Evolutionary conservation across 2,888 invertebrate genomes (phyloP).

Genomic region (Philaethria dido): DNA sequence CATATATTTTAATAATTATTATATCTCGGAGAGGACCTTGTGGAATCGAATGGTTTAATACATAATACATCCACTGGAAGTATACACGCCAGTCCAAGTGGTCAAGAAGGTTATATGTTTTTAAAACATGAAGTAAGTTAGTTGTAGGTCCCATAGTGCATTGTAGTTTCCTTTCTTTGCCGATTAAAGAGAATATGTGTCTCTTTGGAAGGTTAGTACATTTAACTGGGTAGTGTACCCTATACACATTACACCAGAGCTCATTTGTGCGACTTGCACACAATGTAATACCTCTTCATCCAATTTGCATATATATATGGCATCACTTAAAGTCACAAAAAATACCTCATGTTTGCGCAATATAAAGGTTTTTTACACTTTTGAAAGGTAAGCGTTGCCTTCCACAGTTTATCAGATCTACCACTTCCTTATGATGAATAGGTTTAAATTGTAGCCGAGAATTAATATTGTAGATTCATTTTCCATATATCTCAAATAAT

Average conservation of each 20-base stretch:
- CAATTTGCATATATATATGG: slow-evolving; percentile 54
- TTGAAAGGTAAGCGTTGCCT: slow-evolving; percentile 49
- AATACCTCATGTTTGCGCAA: slow-evolving; percentile 53
- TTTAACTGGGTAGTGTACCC: slow-evolving; percentile 54
- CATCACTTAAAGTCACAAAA: slow-evolving; percentile 56
- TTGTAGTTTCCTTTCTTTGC: slow-evolving; percentile 46
- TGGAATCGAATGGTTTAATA: slow-evolving; percentile 55
- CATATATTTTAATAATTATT: slow-evolving; percentile 59
- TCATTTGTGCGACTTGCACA: slow-evolving; percentile 45
- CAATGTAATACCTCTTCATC: slow-evolving; percentile 43
- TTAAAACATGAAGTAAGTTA: slow-evolving; percentile 54
- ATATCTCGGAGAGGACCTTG: slow-evolving; percentile 60
- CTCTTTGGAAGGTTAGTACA: slow-evolving; percentile 57
- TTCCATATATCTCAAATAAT: slow-evolving; percentile 60
- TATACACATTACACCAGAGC: slow-evolving; percentile 57
- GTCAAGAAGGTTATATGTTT: slow-evolving; percentile 62
- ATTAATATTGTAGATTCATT: slow-evolving; percentile 55
- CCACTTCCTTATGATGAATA: slow-evolving; percentile 56
- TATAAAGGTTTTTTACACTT: slow-evolving; percentile 58
- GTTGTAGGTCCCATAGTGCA: slow-evolving; percentile 49
- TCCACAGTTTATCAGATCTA: slow-evolving; percentile 42
- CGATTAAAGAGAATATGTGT: slow-evolving; percentile 54
- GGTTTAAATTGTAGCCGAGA: slow-evolving; percentile 51
- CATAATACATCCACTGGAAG: slow-evolving; percentile 64
- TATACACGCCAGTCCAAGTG: slow-evolving; percentile 65